Base-by-base conservation (phyloP, 2,888 invertebrate genomes). In the Microchrysa polita region DNA sequence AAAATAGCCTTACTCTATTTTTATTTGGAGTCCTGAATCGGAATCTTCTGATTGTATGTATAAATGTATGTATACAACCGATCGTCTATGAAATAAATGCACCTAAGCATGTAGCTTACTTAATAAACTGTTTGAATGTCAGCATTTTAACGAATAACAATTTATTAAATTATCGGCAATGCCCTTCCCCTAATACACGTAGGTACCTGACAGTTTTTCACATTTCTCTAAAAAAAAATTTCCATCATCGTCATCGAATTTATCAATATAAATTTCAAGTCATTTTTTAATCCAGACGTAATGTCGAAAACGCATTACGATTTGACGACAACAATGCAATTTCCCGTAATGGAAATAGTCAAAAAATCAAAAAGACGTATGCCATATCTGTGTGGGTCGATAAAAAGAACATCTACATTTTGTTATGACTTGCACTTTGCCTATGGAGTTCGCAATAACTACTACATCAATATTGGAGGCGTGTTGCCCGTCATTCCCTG, bases 351-450 rank as follows among this genome's bases (percentile, higher is more conserved):
- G 74, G 74, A 72, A 74, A 72, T 72, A 69, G 71, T 63, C 27
- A 65, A 60, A 23, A 71, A 74, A 72, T 74, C 71, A 74, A 42
- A 74, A 74, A 74, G 72, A 65, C 72, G 72, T 53, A 55, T 53
- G 34, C 42, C 69, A 60, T 71, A 55, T 65, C 48, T 69, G 44
- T 69, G 44, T 44, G 71, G 22, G 40, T 48, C 16, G 52, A 27
- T 65, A 60, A 53, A 53, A 67, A 61, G 34, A 48, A 16, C 20
- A 61, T n/a, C n/a, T n/a, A n/a, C 48, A 74, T 60, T 65, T 44
- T 34, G 48, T 34, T 40, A 71, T 74, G 74, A 74, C 74, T 74
- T 74, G 74, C 74, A 74, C 42, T 74, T 72, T 44, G n/a, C n/a
- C n/a, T n/a, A 27, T 55, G 42, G 14, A 42, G 27, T 48, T 48